These are phyloP conservation scores for Thamnaconus septentrionalis DNA, from an alignment of 2,113 vertebrate genomes.

Conservation along the genomic window DNA sequence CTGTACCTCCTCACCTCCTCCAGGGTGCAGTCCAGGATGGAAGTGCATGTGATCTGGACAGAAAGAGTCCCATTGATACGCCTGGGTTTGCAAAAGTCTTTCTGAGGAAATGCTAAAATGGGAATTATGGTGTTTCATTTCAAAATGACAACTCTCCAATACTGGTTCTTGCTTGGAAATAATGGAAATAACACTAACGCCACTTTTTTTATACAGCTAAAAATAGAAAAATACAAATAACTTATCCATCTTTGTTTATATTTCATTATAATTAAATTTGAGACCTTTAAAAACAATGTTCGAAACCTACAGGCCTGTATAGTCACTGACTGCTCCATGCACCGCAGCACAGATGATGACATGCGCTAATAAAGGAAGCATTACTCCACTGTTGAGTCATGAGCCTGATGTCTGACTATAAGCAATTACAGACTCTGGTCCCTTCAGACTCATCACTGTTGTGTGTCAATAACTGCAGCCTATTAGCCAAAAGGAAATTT, in stretches of 20 bases:
- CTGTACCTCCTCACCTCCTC: constrained; percentile 81
- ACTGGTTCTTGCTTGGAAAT: not conserved
- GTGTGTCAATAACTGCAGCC: constrained; percentile 39
- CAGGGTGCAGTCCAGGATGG: constrained; percentile 81
- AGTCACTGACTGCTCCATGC: not conserved
- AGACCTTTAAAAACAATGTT: not conserved
- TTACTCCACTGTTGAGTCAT: constrained; percentile 26
- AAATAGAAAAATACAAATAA: not conserved
- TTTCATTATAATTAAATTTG: not conserved
- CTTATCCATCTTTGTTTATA: not conserved
- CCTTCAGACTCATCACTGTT: constrained; percentile 29
- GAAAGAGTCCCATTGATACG: constrained; percentile 6
- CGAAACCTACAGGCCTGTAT: not conserved
- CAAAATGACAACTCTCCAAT: too few species aligned
- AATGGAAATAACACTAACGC: too few species aligned
- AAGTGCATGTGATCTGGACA: constrained; percentile 83
- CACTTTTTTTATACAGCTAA: too few species aligned
- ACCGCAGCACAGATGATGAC: constrained; percentile 1
- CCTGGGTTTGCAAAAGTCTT: too few species aligned
- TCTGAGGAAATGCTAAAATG: too few species aligned
- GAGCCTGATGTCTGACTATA: constrained; percentile 22
- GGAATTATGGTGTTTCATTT: too few species aligned
- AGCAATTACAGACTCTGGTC: constrained; percentile 31
- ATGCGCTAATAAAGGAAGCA: constrained; percentile 5
- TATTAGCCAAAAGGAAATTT: constrained; percentile 33